Conservation (phyloP, 2,888 invertebrate species). For the Tenthredo distinguenda region DNA sequence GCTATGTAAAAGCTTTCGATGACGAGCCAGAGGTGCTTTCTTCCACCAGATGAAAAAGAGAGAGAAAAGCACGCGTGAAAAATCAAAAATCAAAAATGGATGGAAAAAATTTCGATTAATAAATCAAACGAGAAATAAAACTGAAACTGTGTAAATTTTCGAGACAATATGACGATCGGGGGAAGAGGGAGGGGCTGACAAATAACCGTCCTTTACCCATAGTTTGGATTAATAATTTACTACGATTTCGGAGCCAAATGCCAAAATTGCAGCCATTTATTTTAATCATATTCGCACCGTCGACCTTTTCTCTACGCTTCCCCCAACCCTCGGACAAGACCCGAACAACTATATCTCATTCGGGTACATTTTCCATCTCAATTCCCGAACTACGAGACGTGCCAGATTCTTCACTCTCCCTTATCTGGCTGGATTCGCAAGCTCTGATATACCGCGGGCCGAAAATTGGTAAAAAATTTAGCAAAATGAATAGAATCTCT, state of each 20-base stretch:
- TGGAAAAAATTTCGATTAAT: not conserved
- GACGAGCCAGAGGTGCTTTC: not conserved
- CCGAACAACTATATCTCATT: conserved; percentile 3
- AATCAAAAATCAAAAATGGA: not conserved
- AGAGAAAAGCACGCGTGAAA: not conserved
- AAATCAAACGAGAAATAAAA: not conserved
- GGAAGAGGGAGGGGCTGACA: not conserved
- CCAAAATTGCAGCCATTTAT: conserved; percentile 11
- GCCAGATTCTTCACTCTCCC: not conserved
- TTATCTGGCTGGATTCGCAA: not conserved
- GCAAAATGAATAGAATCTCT: not conserved
- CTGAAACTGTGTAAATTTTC: not conserved
- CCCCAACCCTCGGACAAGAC: not conserved
- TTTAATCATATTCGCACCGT: conserved; percentile 18
- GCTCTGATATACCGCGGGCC: not conserved
- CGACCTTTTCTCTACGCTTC: not conserved
- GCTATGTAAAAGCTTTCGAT: not conserved
- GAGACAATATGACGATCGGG: not conserved
- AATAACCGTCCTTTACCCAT: not conserved
- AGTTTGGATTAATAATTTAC: not conserved
- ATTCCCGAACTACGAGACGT: conserved; percentile 5
- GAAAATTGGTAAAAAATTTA: not conserved
- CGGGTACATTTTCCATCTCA: not conserved
- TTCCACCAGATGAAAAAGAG: not conserved
- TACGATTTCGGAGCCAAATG: not conserved